Evolutionary conservation across 2,113 vertebrate genomes (phyloP).

Genomic region (Dolichallabes microphthalmus): DNA sequence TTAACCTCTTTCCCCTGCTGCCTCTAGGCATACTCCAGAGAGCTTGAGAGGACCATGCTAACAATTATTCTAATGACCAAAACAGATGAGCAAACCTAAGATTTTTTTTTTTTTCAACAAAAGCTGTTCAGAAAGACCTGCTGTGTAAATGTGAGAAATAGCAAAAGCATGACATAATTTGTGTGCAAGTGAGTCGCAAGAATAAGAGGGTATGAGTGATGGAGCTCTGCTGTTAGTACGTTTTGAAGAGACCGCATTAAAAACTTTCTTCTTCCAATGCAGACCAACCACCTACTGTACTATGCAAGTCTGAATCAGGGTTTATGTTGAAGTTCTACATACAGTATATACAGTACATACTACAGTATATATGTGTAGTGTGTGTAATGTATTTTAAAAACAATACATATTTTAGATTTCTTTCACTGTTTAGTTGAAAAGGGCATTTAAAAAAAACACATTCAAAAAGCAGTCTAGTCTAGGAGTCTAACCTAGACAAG

Average conservation of each 20-base stretch:
- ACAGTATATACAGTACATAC: background rate
- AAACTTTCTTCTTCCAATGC: background rate
- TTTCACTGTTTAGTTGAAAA: background rate
- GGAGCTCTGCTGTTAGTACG: background rate
- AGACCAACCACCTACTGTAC: background rate
- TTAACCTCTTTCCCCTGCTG: background rate
- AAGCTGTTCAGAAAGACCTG: background rate
- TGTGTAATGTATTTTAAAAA: background rate
- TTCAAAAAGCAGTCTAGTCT: no score
- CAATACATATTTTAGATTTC: background rate
- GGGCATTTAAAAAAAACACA: background rate
- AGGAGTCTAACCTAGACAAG: no score
- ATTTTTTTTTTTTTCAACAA: conserved; percentile 3
- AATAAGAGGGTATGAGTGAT: background rate
- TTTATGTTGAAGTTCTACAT: background rate
- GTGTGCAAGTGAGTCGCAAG: background rate
- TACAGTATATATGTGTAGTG: background rate
- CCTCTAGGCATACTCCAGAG: background rate
- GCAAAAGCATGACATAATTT: conserved; percentile 16
- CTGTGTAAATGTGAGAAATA: conserved; percentile 5
- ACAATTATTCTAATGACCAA: conserved; percentile 31
- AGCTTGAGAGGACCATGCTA: background rate
- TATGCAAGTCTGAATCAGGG: background rate
- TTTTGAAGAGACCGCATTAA: background rate
- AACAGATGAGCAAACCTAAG: conserved; percentile 22